phyloP scores from a whole-genome alignment of 2,797 vertebrate genomes.

The Adrianichthys oophorus region DNA sequence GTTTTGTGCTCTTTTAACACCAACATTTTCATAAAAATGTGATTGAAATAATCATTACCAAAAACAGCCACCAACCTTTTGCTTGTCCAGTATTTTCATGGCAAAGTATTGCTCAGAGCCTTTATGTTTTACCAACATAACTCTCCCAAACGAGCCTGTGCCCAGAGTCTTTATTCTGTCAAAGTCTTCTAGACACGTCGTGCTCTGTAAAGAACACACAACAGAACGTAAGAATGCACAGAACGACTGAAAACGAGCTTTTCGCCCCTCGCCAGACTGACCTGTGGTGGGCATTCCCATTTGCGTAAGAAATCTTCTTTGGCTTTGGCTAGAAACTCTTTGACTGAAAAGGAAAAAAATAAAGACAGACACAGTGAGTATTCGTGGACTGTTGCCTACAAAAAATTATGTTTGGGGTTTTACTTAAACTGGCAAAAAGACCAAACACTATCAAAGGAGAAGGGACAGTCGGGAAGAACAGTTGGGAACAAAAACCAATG shows the following conservation, averaged over 20 bases:
- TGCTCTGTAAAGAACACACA: slow-evolving; percentile 80
- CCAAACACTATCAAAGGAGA: slow-evolving; percentile 32
- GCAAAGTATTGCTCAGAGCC: slow-evolving; percentile 97
- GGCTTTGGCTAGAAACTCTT: slow-evolving; percentile 99
- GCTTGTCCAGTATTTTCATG: slow-evolving; percentile 99
- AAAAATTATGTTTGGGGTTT: slow-evolving; percentile 27
- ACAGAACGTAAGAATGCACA: slow-evolving; percentile 4
- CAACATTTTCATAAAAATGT: too few species aligned
- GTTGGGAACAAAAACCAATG: slow-evolving; percentile 25
- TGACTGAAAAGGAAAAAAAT: slow-evolving; percentile 82
- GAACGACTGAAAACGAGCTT: neutral
- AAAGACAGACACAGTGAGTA: slow-evolving; percentile 9
- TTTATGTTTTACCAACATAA: slow-evolving; percentile 99
- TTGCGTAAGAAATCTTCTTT: slow-evolving; percentile 99
- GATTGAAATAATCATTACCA: neutral
- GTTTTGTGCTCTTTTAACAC: too few species aligned
- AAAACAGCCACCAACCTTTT: slow-evolving; percentile 85
- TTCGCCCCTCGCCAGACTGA: slow-evolving; percentile 54
- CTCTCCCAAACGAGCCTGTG: slow-evolving; percentile 97
- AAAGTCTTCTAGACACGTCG: slow-evolving; percentile 96
- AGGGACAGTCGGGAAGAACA: slow-evolving; percentile 7
- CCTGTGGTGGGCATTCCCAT: slow-evolving; percentile 98
- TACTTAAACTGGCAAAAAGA: slow-evolving; percentile 38
- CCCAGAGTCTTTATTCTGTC: slow-evolving; percentile 97
- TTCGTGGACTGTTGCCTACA: slow-evolving; percentile 15